These are phyloP conservation scores for Pangasius mekongensis DNA, from an alignment of 2,797 vertebrate genomes.

Conservation along the genomic window DNA sequence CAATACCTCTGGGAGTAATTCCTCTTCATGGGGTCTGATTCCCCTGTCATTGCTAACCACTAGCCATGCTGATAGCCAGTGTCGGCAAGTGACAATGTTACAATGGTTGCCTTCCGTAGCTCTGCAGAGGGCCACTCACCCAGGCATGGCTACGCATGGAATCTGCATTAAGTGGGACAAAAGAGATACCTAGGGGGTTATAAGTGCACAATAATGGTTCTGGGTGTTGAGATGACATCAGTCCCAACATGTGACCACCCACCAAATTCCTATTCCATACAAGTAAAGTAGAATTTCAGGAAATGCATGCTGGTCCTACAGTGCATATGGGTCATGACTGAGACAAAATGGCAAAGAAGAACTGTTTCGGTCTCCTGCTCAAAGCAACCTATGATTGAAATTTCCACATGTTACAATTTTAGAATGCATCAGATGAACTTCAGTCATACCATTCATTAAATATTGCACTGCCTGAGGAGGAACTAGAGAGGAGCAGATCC, in stretches of 20 bases:
- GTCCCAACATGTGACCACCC: slow-evolving; percentile 78
- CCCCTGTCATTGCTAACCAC: slow-evolving; percentile 75
- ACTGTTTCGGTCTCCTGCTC: slow-evolving; percentile 57
- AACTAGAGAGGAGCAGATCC: slow-evolving; percentile 5
- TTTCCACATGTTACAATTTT: not conserved
- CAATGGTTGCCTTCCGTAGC: slow-evolving; percentile 75
- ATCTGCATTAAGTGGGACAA: slow-evolving; percentile 76
- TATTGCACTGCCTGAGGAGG: not conserved
- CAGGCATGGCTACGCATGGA: slow-evolving; percentile 77
- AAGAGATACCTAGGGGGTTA: slow-evolving; percentile 73
- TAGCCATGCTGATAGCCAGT: slow-evolving; percentile 77
- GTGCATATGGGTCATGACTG: slow-evolving; percentile 69
- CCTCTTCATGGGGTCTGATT: slow-evolving; percentile 81
- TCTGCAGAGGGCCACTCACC: slow-evolving; percentile 66
- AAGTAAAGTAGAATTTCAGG: slow-evolving; percentile 59
- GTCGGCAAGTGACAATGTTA: slow-evolving; percentile 76
- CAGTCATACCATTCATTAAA: not conserved
- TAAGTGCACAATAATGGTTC: slow-evolving; percentile 73
- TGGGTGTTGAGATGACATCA: slow-evolving; percentile 70
- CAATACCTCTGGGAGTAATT: slow-evolving; percentile 80
- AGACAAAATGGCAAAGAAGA: slow-evolving; percentile 74
- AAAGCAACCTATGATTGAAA: slow-evolving; percentile 12
- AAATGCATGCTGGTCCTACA: slow-evolving; percentile 58
- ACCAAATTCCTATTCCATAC: slow-evolving; percentile 61
- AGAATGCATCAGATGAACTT: not conserved